A percentile compares a stretch with the other conserved stretches of the same genome.
Evolutionary conservation across 2,113 vertebrate genomes (phyloP).

Genomic region (Daboia siamensis): DNA sequence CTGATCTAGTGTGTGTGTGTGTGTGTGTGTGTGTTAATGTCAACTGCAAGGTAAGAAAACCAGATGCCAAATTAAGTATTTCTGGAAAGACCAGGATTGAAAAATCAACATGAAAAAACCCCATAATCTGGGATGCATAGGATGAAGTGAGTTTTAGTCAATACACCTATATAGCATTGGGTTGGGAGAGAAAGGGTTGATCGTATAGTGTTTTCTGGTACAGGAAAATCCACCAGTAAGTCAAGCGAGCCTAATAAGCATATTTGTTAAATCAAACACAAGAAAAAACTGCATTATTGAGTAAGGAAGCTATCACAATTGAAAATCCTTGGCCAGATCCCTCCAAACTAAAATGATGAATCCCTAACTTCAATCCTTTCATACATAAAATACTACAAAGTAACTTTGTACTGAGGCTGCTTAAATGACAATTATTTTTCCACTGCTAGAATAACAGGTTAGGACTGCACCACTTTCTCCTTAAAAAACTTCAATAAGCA

Average conservation of each 20-base stretch:
- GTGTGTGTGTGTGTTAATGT: neutral
- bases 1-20: no score
- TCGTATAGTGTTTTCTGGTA: neutral
- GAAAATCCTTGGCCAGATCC: neutral
- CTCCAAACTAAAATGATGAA: neutral
- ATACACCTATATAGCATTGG: neutral
- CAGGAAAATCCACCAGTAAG: neutral
- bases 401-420: neutral
- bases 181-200: neutral
- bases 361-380: neutral
- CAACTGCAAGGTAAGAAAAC: neutral
- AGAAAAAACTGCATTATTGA: neutral
- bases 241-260: neutral
- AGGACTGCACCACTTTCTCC: neutral
- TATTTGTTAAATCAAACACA: neutral
- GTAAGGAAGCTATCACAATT: neutral
- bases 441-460: constrained; percentile 1
- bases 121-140: neutral
- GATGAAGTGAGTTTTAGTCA: neutral
- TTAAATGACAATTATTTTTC: neutral
- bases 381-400: neutral
- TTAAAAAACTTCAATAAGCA: constrained; percentile 35
- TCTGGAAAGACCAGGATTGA: neutral
- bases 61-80: neutral
- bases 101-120: neutral